These are phyloP conservation scores for Eledona agricola DNA, from an alignment of 2,888 invertebrate genomes.

Conservation along the genomic window DNA sequence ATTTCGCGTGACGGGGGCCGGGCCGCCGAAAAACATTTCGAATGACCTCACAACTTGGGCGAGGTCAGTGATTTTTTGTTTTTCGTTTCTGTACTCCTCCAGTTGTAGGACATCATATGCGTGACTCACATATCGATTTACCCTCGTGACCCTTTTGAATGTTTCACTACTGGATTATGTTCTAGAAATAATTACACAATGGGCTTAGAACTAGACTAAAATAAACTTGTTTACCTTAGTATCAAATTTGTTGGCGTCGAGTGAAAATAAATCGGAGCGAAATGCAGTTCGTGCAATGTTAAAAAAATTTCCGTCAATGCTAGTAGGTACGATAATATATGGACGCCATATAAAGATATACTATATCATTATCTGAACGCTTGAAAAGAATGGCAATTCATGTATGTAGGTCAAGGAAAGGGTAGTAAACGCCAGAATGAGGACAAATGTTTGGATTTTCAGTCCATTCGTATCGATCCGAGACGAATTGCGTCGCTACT, in stretches of 20 bases:
- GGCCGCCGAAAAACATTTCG: too few relatives aligned
- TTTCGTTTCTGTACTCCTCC: constrained; percentile 10
- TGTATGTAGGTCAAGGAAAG: too few relatives aligned
- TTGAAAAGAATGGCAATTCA: too few relatives aligned
- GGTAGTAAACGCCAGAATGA: too few relatives aligned
- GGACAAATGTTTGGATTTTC: too few relatives aligned
- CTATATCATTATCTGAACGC: too few relatives aligned
- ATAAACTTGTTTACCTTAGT: constrained; percentile 25
- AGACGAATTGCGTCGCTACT: too few relatives aligned
- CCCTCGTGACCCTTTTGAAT: constrained; percentile 2
- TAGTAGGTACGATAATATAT: background rate
- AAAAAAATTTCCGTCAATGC: too few relatives aligned
- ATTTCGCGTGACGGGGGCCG: too few relatives aligned
- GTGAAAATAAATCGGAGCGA: background rate
- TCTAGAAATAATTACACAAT: constrained; percentile 21
- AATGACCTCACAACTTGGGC: constrained; percentile 22
- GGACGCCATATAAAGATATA: too few relatives aligned
- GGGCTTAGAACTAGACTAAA: constrained; percentile 13
- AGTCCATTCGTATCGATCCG: too few relatives aligned
- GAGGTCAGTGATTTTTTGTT: constrained; percentile 25
- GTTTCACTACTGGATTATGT: background rate
- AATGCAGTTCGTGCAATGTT: too few relatives aligned
- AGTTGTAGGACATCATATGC: constrained; percentile 24
- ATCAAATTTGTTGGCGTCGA: constrained; percentile 21
- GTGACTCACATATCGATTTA: constrained; percentile 17